phyloP scores from a whole-genome alignment of 64 coral and sea anemone genomes.

The Actinia tenebrosa region DNA sequence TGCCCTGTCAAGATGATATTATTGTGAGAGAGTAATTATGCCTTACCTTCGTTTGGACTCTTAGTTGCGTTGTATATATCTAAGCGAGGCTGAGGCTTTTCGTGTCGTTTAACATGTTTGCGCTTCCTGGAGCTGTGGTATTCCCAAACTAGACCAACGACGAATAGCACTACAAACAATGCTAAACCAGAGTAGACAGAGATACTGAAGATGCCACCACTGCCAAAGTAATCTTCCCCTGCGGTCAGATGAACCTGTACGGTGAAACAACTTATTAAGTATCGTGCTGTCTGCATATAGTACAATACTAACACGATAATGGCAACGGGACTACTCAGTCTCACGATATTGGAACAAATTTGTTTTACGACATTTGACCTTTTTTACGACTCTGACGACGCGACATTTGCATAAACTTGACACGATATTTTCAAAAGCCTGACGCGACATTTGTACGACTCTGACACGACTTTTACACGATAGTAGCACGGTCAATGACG shows the following conservation, averaged over 20 bases:
- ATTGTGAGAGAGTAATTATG: too few relatives aligned
- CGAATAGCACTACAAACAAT: constrained; percentile 50
- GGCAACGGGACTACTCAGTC: too few relatives aligned
- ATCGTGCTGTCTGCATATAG: too few relatives aligned
- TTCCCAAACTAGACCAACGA: constrained; percentile 64
- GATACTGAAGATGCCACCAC: constrained; percentile 86
- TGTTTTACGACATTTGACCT: too few relatives aligned
- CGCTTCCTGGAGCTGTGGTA: not conserved
- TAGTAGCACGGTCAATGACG: too few relatives aligned
- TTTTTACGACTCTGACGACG: not conserved
- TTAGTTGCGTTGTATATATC: not conserved
- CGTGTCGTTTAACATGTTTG: not conserved
- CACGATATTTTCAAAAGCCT: not conserved
- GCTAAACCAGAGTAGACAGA: constrained; percentile 73
- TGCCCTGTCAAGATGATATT: not conserved
- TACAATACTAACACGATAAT: too few relatives aligned
- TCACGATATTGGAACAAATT: not conserved
- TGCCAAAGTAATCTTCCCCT: constrained; percentile 94
- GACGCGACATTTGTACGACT: not conserved
- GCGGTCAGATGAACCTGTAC: constrained; percentile 33
- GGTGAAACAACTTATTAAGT: not conserved
- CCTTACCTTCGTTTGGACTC: not conserved
- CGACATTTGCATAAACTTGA: not conserved
- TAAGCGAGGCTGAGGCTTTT: not conserved
- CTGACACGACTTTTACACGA: not conserved